These are phyloP conservation scores for Smithornis capensis DNA, from an alignment of 2,113 vertebrate genomes.

Conservation along the genomic window DNA sequence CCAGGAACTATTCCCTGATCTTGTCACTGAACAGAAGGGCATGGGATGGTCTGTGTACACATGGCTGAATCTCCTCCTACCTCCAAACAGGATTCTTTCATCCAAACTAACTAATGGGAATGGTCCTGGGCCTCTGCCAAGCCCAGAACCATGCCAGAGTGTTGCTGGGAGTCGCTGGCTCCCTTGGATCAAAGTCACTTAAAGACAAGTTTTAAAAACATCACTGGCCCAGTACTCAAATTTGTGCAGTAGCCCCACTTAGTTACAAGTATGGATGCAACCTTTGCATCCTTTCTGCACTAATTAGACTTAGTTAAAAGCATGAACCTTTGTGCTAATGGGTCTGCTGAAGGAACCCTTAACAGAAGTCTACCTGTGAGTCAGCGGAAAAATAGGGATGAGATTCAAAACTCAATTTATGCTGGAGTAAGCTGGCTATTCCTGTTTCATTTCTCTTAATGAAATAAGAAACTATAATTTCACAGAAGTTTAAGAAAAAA, in stretches of 20 bases:
- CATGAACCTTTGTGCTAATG: not conserved
- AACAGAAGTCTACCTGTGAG: not conserved
- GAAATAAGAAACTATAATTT: not conserved
- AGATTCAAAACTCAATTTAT: not conserved
- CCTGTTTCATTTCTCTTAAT: not conserved
- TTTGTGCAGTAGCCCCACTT: not conserved
- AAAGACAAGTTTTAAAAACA: not conserved
- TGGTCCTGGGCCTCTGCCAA: not conserved
- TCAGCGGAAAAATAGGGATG: not conserved
- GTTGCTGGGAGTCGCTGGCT: not conserved
- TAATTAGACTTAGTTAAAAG: not conserved
- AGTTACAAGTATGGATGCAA: not conserved
- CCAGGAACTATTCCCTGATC: not conserved
- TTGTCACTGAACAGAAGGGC: not conserved
- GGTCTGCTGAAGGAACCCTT: not conserved
- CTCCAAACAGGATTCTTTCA: not conserved
- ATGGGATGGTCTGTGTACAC: not conserved
- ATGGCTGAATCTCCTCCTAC: not conserved
- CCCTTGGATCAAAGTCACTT: not conserved
- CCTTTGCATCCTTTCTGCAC: not conserved
- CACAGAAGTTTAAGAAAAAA: not conserved
- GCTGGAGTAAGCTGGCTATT: not conserved
- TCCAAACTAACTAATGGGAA: not conserved
- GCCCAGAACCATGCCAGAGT: not conserved
- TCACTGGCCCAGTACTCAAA: not conserved